These are phyloP conservation scores for Spicauda simplicius DNA, from an alignment of 2,888 invertebrate species.

Conservation along the genomic window DNA sequence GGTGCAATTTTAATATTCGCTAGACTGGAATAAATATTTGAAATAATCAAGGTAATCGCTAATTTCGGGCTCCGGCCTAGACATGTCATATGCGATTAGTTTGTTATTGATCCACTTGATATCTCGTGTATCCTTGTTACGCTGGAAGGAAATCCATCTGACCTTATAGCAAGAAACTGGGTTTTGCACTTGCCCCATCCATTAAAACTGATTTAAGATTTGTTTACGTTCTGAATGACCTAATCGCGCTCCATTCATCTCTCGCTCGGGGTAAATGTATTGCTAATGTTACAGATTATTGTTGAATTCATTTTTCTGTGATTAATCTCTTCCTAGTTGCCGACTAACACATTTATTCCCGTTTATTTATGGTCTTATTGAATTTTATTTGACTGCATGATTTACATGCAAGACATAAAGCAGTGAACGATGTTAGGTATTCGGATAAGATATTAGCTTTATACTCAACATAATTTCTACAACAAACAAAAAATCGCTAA, in stretches of 20 bases:
- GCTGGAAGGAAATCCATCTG: conserved; percentile 33
- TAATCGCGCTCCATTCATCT: conserved; percentile 29
- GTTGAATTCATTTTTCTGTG: conserved; percentile 27
- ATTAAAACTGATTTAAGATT: conserved; percentile 45
- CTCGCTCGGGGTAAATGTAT: conserved; percentile 17
- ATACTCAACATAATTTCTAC: no score
- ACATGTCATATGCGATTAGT: conserved; percentile 61
- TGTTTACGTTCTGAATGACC: conserved; percentile 41
- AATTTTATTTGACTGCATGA: background rate
- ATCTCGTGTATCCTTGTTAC: conserved; percentile 44
- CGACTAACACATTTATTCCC: conserved; percentile 15
- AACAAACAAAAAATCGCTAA: no score
- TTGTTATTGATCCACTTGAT: conserved; percentile 54
- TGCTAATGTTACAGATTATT: conserved; percentile 16
- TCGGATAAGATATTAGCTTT: background rate
- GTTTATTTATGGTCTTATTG: background rate
- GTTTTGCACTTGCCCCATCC: conserved; percentile 40
- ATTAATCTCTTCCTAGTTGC: conserved; percentile 34
- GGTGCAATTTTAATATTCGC: conserved; percentile 59
- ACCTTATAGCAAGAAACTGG: conserved; percentile 21
- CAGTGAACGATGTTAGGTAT: no score
- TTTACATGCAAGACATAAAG: background rate
- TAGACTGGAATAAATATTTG: conserved; percentile 59
- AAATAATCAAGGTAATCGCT: conserved; percentile 65
- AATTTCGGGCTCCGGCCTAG: conserved; percentile 62